phyloP scores from a whole-genome alignment of 2,113 vertebrate genomes.

The Oriolus oriolus region DNA sequence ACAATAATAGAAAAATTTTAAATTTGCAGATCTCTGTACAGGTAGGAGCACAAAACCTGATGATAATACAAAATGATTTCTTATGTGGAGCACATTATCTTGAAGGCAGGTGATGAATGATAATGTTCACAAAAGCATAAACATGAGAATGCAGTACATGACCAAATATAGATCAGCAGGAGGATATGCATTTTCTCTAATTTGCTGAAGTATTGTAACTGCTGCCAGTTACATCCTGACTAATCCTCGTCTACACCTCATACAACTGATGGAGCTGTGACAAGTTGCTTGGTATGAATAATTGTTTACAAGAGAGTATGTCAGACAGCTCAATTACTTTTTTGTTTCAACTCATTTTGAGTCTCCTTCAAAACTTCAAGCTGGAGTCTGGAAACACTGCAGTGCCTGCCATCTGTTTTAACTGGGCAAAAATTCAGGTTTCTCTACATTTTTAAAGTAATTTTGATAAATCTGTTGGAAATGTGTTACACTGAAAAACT shows the following conservation, averaged over 20 bases:
- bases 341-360: conserved; percentile 24
- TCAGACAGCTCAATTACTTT: neutral
- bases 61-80: neutral
- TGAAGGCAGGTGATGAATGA: neutral
- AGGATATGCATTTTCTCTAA: neutral
- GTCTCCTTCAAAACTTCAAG: conserved; percentile 9
- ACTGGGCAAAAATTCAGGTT: conserved; percentile 6
- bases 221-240: neutral
- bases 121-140: neutral
- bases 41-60: neutral
- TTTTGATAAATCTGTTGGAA: conserved; percentile 4
- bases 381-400: conserved; percentile 21
- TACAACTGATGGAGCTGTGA: neutral
- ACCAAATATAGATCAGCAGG: neutral
- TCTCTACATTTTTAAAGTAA: neutral
- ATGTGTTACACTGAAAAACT: neutral
- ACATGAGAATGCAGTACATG: rapidly evolving
- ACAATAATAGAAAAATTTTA: neutral
- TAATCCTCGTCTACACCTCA: neutral
- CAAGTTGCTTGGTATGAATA: neutral
- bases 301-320: neutral
- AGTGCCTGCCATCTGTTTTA: conserved; percentile 34
- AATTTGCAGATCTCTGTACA: neutral
- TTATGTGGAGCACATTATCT: neutral
- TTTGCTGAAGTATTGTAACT: neutral